Base-by-base conservation (phyloP, 2,888 invertebrate species). In the Ichneumoninae sp. region DNA sequence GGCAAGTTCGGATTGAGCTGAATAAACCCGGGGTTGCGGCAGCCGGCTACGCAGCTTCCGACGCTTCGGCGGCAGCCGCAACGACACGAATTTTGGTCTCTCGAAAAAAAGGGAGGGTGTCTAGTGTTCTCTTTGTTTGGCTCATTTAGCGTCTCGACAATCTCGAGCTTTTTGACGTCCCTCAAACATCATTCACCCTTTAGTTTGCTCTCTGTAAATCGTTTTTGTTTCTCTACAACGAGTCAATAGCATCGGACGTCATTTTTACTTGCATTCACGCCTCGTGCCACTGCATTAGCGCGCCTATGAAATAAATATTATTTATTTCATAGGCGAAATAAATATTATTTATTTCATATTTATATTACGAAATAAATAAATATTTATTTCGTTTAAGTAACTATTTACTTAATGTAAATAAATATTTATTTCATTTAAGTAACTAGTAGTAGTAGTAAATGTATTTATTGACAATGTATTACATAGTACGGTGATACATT, bases 41-140 rank as follows among this genome's bases (percentile, higher is more conserved):
- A 76, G 74, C 77, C 66, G 74, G 77, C 70, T 54, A 40, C 52
- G 47, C 79, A 75, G 79, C 81, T 79, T 75, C 74, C 75, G 81
- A 75, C 75, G 81, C 73, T 73, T 65, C 80, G 73, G 13, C 73
- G 22, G 63, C 36, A 75, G 70, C 79, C 66, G 50, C 69, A 74
- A 83, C 68, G 10, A 79, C 83, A 78, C 70, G 19, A 70, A 70
- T 78, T 84, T 74, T 54, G 30, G 44, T 65, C 68, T 22, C 33
- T 52, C 76, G 22, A 65, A 57, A 68, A n/a, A 52, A 52, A 52
- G 1, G 5, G 57, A 47, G 60, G 66, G 66, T 77, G 47, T n/a
- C 50, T n/a, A 57, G 26, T 26, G 13, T 50, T 57, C 52, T 30
- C 66, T 78, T 78, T 78, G 83, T 83, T 70, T 70, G 76, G 54